phyloP scores from a whole-genome alignment of 2,797 vertebrate species.

The Lophura swinhoii region DNA sequence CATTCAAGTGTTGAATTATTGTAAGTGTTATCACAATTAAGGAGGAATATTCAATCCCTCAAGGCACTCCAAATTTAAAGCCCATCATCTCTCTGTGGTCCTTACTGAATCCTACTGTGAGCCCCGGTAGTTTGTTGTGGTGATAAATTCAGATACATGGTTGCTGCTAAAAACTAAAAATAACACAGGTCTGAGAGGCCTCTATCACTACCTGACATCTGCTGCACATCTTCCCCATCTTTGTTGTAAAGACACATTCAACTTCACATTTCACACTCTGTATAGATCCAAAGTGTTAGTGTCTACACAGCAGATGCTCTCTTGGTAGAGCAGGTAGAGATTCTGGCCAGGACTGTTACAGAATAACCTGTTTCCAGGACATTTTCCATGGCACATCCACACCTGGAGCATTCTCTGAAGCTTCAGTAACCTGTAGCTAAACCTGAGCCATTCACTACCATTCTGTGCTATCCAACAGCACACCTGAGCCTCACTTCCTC shows the following conservation, averaged over 20 bases:
- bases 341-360: neutral
- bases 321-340: rapidly evolving
- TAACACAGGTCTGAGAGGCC: rapidly evolving
- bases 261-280: rapidly evolving
- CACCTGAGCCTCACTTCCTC: neutral
- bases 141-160: neutral
- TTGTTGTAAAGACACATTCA: rapidly evolving
- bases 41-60: neutral
- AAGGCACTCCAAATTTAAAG: neutral
- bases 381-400: neutral
- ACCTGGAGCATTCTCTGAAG: rapidly evolving
- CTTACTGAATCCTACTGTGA: neutral
- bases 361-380: neutral
- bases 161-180: rapidly evolving
- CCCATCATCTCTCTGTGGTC: neutral
- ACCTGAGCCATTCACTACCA: neutral
- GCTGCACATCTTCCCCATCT: neutral
- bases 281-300: rapidly evolving
- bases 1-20: neutral
- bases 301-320: neutral
- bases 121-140: neutral
- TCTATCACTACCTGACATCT: neutral
- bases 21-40: neutral
- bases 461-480: too few species aligned
- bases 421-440: rapidly evolving